Percentiles rank a stretch among this genome's conserved stretches.
These are phyloP conservation scores for Drosophila borealis DNA, from an alignment of 2,888 invertebrate species.

Conservation along the genomic window DNA sequence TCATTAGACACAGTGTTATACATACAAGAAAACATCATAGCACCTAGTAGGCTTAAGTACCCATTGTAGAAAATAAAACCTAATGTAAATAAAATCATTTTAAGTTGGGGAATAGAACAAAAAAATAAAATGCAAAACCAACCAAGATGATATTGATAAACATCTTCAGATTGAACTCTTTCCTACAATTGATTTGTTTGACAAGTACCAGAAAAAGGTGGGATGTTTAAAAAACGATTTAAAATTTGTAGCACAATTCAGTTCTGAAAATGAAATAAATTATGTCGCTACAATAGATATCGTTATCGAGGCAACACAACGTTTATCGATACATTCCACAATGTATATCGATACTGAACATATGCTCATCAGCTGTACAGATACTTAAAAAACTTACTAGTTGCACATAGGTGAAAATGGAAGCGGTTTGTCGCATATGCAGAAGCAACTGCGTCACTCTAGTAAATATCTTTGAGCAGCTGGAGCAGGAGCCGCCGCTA, in stretches of 20 bases:
- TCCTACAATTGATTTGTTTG: too few species aligned
- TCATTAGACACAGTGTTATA: neutral
- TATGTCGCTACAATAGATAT: too few species aligned
- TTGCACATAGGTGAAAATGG: constrained; percentile 6
- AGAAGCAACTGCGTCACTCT: constrained; percentile 6
- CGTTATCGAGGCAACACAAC: neutral
- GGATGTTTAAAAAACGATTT: too few species aligned
- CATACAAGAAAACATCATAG: neutral
- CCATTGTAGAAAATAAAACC: neutral
- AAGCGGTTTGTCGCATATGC: constrained; percentile 25
- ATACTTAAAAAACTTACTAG: neutral
- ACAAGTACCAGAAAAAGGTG: too few species aligned
- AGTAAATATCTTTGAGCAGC: constrained; percentile 19
- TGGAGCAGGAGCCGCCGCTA: constrained; percentile 10
- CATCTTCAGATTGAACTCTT: too few species aligned
- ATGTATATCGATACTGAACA: neutral
- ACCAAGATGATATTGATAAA: too few species aligned
- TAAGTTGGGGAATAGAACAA: neutral
- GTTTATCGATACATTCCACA: neutral
- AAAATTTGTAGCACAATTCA: too few species aligned
- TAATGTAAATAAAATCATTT: neutral
- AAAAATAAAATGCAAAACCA: too few species aligned
- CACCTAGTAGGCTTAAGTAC: neutral
- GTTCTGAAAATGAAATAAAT: too few species aligned
- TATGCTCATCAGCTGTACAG: neutral